Conservation (phyloP, 2,113 vertebrate genomes). For the Nipponia nippon region DNA sequence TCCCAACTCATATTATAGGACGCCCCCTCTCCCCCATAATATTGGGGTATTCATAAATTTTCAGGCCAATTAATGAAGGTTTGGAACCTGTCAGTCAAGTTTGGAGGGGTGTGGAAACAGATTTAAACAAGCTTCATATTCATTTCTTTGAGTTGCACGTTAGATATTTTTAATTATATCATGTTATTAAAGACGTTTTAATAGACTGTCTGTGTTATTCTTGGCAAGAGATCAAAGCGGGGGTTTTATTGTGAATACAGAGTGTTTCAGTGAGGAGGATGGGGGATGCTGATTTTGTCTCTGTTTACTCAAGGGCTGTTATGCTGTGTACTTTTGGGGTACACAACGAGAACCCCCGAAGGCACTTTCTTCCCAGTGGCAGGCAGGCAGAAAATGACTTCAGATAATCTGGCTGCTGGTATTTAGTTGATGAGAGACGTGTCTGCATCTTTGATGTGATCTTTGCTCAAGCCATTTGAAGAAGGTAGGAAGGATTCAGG, state of each 20-base stretch:
- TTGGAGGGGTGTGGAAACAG: constrained; percentile 36
- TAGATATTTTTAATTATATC: constrained; percentile 56
- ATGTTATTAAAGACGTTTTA: constrained; percentile 54
- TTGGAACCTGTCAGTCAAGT: constrained; percentile 56
- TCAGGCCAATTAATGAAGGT: constrained; percentile 9
- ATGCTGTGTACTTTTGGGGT: neutral
- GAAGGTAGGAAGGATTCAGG: constrained; percentile 1
- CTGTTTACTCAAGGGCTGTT: neutral
- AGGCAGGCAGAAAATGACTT: neutral
- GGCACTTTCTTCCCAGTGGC: constrained; percentile 20
- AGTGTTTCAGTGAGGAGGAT: neutral
- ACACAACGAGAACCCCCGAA: constrained; percentile 12
- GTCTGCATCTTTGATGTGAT: constrained; percentile 34
- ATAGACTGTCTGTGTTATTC: constrained; percentile 41
- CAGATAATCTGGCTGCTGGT: constrained; percentile 4
- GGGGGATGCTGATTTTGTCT: neutral
- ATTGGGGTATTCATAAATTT: neutral
- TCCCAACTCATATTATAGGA: neutral
- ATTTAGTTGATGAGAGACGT: neutral
- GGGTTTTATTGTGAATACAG: neutral
- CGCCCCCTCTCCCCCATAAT: neutral
- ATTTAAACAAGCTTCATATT: constrained; percentile 29
- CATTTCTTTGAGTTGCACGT: constrained; percentile 34
- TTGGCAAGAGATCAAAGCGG: constrained; percentile 43
- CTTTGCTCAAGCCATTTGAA: neutral